A percentile compares a stretch with the other conserved stretches of the same genome.
Evolutionary conservation across 1,140 invertebrate species (phyloP).

Genomic region (Anthonomus grandis): DNA sequence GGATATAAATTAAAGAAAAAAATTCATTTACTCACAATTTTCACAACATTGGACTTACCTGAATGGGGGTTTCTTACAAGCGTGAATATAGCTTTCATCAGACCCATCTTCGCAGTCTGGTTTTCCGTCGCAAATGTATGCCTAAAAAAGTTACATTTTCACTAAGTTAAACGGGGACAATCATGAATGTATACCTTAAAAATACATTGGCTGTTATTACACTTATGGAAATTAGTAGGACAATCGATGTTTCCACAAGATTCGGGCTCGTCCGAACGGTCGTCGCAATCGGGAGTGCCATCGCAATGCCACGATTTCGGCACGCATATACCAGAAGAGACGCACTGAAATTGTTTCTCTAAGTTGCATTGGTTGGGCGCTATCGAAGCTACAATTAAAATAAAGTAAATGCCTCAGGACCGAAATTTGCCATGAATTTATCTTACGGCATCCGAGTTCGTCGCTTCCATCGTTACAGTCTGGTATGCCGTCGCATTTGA

Average conservation of each 20-base stretch:
- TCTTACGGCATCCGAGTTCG: conserved; percentile 77
- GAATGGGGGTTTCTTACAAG: conserved; percentile 71
- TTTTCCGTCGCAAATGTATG: conserved; percentile 93
- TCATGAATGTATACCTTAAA: conserved; percentile 59
- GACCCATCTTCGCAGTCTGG: conserved; percentile 94
- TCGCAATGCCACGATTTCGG: conserved; percentile 93
- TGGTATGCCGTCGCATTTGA: conserved; percentile 91
- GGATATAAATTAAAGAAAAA: not conserved
- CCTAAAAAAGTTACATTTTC: conserved; percentile 38
- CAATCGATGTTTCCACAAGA: conserved; percentile 77
- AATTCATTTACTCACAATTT: not conserved
- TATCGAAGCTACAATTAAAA: conserved; percentile 56
- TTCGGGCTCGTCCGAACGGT: conserved; percentile 85
- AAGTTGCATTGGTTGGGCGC: conserved; percentile 81
- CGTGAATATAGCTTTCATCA: conserved; percentile 81
- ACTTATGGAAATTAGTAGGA: conserved; percentile 76
- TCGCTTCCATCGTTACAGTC: conserved; percentile 92
- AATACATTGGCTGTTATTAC: conserved; percentile 85
- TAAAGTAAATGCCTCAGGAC: not conserved
- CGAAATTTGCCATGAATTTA: too few species aligned
- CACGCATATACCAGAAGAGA: conserved; percentile 85
- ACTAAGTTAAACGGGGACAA: not conserved
- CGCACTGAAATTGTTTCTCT: conserved; percentile 88
- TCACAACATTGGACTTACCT: not conserved
- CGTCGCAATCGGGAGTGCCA: conserved; percentile 87